phyloP scores from a whole-genome alignment of 2,888 invertebrate species.

The Odontomyia ornata region DNA sequence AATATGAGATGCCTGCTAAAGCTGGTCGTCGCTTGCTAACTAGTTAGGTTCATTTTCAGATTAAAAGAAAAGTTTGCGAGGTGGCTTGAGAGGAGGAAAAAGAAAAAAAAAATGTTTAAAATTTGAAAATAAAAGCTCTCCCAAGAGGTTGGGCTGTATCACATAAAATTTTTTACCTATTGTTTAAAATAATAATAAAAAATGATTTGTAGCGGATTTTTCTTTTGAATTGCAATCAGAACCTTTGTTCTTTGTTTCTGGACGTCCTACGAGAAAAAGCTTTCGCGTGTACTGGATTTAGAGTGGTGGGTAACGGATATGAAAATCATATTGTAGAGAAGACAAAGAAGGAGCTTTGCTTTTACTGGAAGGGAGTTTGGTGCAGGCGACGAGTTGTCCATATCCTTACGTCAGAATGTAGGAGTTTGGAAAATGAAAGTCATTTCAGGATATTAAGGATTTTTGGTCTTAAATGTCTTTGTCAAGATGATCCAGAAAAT shows the following conservation, averaged over 20 bases:
- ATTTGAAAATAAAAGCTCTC: not conserved
- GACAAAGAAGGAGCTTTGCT: not conserved
- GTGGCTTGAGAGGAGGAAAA: not conserved
- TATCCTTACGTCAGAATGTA: no score
- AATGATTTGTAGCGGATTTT: constrained; percentile 12
- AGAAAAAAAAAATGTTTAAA: not conserved
- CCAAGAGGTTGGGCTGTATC: not conserved
- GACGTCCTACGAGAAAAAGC: no score
- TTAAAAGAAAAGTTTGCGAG: not conserved
- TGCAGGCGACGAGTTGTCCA: not conserved
- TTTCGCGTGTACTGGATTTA: no score
- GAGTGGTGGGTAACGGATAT: not conserved
- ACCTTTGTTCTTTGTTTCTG: no score
- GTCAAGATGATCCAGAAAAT: not conserved
- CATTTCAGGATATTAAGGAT: not conserved
- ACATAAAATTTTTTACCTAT: constrained; percentile 25
- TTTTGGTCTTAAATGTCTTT: constrained; percentile 2
- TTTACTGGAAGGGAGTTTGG: not conserved
- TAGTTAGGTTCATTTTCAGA: constrained; percentile 25
- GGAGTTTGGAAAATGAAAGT: not conserved
- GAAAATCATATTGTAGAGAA: not conserved
- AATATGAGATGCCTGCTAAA: no score
- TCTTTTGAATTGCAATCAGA: not conserved
- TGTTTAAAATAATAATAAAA: constrained; percentile 37
- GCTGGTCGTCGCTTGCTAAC: not conserved